Evolutionary conservation across 2,797 vertebrate genomes (phyloP), one percentile per base, ranked within the genome.

Genomic region (Muraenolepis orangiensis): DNA sequence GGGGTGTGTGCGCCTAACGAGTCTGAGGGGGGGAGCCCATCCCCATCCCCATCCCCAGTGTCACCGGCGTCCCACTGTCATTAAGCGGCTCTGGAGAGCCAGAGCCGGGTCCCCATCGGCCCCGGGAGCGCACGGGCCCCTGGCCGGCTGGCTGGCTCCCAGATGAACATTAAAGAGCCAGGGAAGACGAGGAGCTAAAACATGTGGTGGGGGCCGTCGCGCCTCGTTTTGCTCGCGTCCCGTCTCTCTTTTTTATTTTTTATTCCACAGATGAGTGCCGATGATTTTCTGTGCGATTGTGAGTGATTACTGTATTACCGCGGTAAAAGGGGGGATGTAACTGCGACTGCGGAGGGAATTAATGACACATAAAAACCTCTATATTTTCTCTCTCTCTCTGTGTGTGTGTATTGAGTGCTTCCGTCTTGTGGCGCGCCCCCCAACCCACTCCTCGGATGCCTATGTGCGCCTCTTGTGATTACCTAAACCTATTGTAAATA

Each of bases 251-350:
- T 26, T 64, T 34, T 34, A 8, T 34, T 91, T 92, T 91, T 90
- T 92, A 93, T 93, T 93, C 93, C 94, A 96, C 95, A 96, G 95
- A 95, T 96, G 95, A 96, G 94, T 95, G 95, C 93, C 95, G 94
- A 96, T 96, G 94, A 96, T 96, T 96, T 95, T 93, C 88, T 91
- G 94, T 94, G 95, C 93, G 95, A 96, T 96, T 96, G 95, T 97
- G 95, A 96, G 94, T 96, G 95, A 97, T 97, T 96, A 96, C 95
- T 95, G 95, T 94, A 96, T 96, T 96, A 96, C 95, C 93, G 89
- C 87, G 90, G 93, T 93, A 95, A 95, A 93, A 96, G 93, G 93
- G 32, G 94, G 95, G 94, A 95, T 93, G 94, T 94, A 95, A 92
- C 94, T 87, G 91, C 92, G 93, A 95, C 95, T 69, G 89, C 94